Percentiles rank a stretch among this genome's conserved stretches.
phyloP scores from a whole-genome alignment of 2,888 invertebrate species.

The Periphyllus acericola region DNA sequence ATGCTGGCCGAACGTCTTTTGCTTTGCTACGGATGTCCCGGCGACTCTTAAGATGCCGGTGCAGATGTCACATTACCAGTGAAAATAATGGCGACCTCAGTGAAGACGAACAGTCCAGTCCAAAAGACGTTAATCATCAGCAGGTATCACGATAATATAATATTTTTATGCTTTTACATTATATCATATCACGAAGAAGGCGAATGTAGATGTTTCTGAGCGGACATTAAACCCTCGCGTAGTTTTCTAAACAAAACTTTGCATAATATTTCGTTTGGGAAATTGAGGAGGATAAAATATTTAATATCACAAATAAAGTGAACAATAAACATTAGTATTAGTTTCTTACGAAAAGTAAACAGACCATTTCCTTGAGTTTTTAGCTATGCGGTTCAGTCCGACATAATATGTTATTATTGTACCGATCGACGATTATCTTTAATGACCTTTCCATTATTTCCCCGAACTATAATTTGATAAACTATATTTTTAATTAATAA shows the following conservation, averaged over 20 bases:
- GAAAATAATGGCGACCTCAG: background rate
- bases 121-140: background rate
- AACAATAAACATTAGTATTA: background rate
- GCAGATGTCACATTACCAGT: constrained; percentile 70
- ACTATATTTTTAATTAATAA: too few species aligned
- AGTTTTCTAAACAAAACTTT: background rate
- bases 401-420: too few species aligned
- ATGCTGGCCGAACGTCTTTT: constrained; percentile 27
- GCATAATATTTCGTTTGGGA: background rate
- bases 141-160: background rate
- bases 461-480: too few species aligned
- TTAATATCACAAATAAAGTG: background rate
- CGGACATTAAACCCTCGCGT: background rate
- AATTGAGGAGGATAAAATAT: background rate
- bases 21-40: constrained; percentile 48
- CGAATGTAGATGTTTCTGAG: background rate
- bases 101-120: constrained; percentile 1
- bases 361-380: too few species aligned
- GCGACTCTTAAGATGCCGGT: constrained; percentile 72
- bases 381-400: too few species aligned
- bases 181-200: background rate
- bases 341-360: too few species aligned
- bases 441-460: too few species aligned
- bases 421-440: too few species aligned
- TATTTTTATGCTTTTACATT: background rate